Percentiles rank a stretch among this genome's conserved stretches.
Evolutionary conservation across 2,888 invertebrate genomes (phyloP).

Genomic region (Oligia strigilis): DNA sequence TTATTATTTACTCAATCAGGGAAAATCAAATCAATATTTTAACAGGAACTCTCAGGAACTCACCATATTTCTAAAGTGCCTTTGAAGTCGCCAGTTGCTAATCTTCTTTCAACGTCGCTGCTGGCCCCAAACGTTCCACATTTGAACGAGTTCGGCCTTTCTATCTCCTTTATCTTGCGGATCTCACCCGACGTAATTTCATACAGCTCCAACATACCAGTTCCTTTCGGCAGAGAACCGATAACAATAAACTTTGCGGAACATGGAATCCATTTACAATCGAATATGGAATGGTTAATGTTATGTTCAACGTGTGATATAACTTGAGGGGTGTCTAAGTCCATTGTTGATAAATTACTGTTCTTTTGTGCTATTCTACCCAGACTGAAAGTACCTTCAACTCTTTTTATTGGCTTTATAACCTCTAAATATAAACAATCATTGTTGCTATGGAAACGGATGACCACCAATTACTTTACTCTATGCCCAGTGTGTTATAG

Average conservation of each 20-base stretch:
- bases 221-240: conserved; percentile 96
- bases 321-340: conserved; percentile 95
- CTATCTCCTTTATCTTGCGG: conserved; percentile 93
- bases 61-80: conserved; percentile 96
- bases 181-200: conserved; percentile 94
- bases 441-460: conserved; percentile 77
- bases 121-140: conserved; percentile 98
- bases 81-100: conserved; percentile 97
- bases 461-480: no score
- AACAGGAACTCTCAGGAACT: conserved; percentile 69
- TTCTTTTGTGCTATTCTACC: not conserved
- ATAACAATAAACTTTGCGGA: conserved; percentile 97
- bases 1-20: not conserved
- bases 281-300: conserved; percentile 96
- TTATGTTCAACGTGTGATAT: conserved; percentile 96
- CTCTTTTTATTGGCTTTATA: conserved; percentile 38
- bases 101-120: conserved; percentile 93
- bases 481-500: no score
- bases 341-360: conserved; percentile 70
- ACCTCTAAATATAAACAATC: conserved; percentile 74
- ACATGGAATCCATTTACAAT: conserved; percentile 98
- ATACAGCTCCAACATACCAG: conserved; percentile 95
- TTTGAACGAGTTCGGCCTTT: conserved; percentile 96
- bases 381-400: not conserved
- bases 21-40: not conserved